Evolutionary conservation across 2,888 invertebrate species (phyloP), one percentile per base, ranked within the genome.

Genomic region (Drosophila melanosoma): DNA sequence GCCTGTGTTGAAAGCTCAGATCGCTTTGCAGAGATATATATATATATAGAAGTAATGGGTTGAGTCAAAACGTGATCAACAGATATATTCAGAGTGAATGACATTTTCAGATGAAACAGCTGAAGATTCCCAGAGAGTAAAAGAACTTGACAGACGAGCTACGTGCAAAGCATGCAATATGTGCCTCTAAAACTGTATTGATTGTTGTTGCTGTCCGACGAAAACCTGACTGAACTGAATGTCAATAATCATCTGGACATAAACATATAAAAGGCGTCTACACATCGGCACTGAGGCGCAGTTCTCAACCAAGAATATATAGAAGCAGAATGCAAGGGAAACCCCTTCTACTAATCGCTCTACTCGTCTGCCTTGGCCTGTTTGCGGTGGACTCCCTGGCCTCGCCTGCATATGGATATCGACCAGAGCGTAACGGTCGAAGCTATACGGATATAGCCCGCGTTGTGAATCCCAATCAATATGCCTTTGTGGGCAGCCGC

Each of bases 361-460:
- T 82, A 33, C 40, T 82, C 74, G 36, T 51, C 49, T 65, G 68
- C 64, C 23, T 77, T 23, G 23, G 59, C 10, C 45, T 89, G 57
- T n/a, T 78, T 20, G 23, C 53, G 0, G 3, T 57, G 20, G 66
- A 23, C 20, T 23, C 52, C 4, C 32, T 17, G 42, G 54, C 33
- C 7, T 68, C 51, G 49, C 80, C 83, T 1, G 72, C 61, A 1
- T 54, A 74, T 8, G 68, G 69, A 45, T 51, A 66, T 53, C 69
- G 57, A 0, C 20, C 62, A 23, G 57, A 60, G 11, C 79, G 88
- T 0, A 54, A 51, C 7, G 94, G 93, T 42, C 94, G 95, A 82
- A 94, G 95, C 1, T 97, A 95, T 93, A 95, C 95, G 88, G 95
- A 95, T 59, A 95, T 97, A 76, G 97, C 97, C 89, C 94, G 95